These are phyloP conservation scores for Athrips mouffetella DNA, from an alignment of 2,888 invertebrate genomes.

Conservation along the genomic window DNA sequence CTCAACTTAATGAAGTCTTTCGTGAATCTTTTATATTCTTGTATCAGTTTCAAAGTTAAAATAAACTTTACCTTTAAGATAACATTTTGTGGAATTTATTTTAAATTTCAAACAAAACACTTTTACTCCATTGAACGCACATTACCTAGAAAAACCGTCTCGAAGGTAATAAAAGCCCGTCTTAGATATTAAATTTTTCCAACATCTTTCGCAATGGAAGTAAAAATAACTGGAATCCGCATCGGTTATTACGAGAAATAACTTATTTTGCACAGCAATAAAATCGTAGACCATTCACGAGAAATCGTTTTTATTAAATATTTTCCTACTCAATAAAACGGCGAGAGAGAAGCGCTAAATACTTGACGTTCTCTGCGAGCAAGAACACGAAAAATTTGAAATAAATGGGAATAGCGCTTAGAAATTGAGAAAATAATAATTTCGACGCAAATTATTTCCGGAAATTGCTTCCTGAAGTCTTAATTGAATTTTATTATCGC, in stretches of 20 bases:
- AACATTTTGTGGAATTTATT: no score
- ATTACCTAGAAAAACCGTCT: no score
- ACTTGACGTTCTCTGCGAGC: slow-evolving; percentile 40
- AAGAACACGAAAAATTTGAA: slow-evolving; percentile 46
- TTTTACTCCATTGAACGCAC: no score
- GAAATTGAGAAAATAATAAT: neutral
- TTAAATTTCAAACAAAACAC: no score
- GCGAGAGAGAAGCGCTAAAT: slow-evolving; percentile 40
- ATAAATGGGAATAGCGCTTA: slow-evolving; percentile 45
- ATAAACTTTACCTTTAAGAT: no score
- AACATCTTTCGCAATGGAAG: no score
- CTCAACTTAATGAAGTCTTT: no score
- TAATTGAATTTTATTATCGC: neutral
- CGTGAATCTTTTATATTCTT: no score
- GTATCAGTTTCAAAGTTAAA: no score
- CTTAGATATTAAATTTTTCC: no score
- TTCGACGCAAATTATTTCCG: slow-evolving; percentile 2
- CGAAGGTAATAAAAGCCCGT: no score
- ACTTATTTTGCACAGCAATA: slow-evolving; percentile 25
- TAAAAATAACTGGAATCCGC: slow-evolving; percentile 10
- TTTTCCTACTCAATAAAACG: slow-evolving; percentile 52
- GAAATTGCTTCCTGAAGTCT: neutral
- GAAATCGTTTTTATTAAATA: slow-evolving; percentile 55
- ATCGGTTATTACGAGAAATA: slow-evolving; percentile 10
- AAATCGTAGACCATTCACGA: slow-evolving; percentile 41